A percentile compares a stretch with the other conserved stretches of the same genome.
These are phyloP conservation scores for Biston stratarius DNA, from an alignment of 2,888 invertebrate genomes.

Conservation along the genomic window DNA sequence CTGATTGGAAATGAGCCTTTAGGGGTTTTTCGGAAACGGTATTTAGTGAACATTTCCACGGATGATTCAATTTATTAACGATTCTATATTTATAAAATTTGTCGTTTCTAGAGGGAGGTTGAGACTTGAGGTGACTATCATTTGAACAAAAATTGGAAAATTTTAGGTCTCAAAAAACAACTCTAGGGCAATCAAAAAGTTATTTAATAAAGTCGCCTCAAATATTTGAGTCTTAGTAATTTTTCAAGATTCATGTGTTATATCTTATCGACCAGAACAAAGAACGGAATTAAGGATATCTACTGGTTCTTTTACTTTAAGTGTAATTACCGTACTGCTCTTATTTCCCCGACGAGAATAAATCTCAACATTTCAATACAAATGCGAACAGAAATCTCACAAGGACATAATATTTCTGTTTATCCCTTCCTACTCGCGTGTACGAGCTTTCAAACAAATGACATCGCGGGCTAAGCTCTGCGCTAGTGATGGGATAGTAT, in stretches of 20 bases:
- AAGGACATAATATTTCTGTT: conserved; percentile 30
- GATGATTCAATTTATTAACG: neutral
- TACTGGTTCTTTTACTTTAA: too few relatives aligned
- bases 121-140: too few relatives aligned
- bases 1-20: conserved; percentile 14
- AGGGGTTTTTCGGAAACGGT: conserved; percentile 14
- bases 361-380: conserved; percentile 15
- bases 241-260: too few relatives aligned
- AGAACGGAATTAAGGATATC: too few relatives aligned
- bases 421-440: conserved; percentile 27
- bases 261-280: too few relatives aligned
- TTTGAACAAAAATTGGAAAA: too few relatives aligned
- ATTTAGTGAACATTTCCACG: neutral
- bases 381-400: conserved; percentile 24
- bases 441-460: conserved; percentile 37
- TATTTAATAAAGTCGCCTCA: too few relatives aligned
- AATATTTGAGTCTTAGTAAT: too few relatives aligned
- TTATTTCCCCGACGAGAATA: neutral
- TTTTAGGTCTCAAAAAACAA: too few relatives aligned
- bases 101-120: too few relatives aligned
- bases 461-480: conserved; percentile 29
- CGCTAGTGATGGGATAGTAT: conserved; percentile 19
- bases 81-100: too few relatives aligned
- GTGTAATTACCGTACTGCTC: neutral
- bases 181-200: too few relatives aligned